Evolutionary conservation across 1,140 invertebrate species (phyloP).

Genomic region (Acromyrmex heyeri): DNA sequence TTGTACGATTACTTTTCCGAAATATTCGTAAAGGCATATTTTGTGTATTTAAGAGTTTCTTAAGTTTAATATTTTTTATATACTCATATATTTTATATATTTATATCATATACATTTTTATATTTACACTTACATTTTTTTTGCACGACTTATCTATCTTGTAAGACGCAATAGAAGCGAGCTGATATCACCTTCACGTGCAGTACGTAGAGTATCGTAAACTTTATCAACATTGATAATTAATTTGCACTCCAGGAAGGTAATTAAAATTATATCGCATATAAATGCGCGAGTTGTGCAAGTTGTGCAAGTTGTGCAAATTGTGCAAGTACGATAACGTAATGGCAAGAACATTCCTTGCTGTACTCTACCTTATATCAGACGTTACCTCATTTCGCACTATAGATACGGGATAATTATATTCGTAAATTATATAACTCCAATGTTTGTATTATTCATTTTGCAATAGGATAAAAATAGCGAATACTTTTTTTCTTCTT

Average conservation of each 20-base stretch:
- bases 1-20: neutral
- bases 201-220: neutral
- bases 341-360: neutral
- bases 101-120: neutral
- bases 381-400: neutral
- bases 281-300: neutral
- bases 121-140: neutral
- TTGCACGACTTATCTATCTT: conserved; percentile 15
- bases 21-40: neutral
- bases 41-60: too few species aligned
- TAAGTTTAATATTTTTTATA: too few species aligned
- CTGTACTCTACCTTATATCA: neutral
- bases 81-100: neutral
- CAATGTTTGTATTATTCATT: neutral
- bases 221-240: conserved; percentile 59
- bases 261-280: conserved; percentile 34
- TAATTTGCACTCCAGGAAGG: conserved; percentile 42
- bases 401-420: neutral
- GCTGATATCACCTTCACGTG: conserved; percentile 2
- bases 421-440: neutral
- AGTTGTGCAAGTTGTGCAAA: neutral
- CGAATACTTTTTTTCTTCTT: neutral
- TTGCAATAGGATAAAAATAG: neutral
- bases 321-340: neutral
- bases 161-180: neutral